Percentiles rank a stretch among this genome's conserved stretches.
Conservation (phyloP, 2,797 vertebrate genomes). For the Karalla daura region DNA sequence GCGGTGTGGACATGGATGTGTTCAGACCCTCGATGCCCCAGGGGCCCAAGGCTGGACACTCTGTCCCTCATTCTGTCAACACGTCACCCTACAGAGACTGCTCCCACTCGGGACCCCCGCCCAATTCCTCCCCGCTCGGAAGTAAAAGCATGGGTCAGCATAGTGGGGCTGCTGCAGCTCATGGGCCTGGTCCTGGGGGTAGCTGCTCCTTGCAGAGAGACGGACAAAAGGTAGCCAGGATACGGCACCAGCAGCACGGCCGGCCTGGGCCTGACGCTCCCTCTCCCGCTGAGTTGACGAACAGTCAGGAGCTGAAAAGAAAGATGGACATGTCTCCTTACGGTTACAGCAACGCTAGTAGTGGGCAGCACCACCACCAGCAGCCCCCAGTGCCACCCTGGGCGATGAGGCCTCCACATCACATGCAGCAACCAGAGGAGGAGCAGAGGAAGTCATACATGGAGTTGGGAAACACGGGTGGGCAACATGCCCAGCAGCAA, state of each 20-base stretch:
- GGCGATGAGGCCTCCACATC: slow-evolving; percentile 84
- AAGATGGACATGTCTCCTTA: slow-evolving; percentile 90
- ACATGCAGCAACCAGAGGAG: slow-evolving; percentile 86
- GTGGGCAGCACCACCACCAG: slow-evolving; percentile 84
- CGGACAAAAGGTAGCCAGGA: slow-evolving; percentile 93
- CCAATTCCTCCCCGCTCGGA: slow-evolving; percentile 80
- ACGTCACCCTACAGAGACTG: slow-evolving; percentile 89
- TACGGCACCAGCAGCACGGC: slow-evolving; percentile 95
- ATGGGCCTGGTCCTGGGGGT: slow-evolving; percentile 63
- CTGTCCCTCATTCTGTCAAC: slow-evolving; percentile 89
- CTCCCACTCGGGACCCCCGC: slow-evolving; percentile 84
- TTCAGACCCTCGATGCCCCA: slow-evolving; percentile 85
- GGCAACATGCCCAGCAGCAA: slow-evolving; percentile 75
- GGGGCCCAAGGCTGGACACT: slow-evolving; percentile 83
- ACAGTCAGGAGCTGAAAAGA: slow-evolving; percentile 87
- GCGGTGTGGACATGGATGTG: slow-evolving; percentile 82
- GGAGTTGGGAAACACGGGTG: slow-evolving; percentile 86
- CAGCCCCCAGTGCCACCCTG: slow-evolving; percentile 84
- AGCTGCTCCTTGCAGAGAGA: slow-evolving; percentile 93
- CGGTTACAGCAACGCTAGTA: slow-evolving; percentile 86
- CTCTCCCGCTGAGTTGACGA: slow-evolving; percentile 73
- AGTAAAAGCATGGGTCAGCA: slow-evolving; percentile 80
- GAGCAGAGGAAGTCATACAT: slow-evolving; percentile 88
- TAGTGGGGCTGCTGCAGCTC: slow-evolving; percentile 58
- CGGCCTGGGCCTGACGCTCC: slow-evolving; percentile 77